Conservation (phyloP, 2,113 vertebrate genomes). For the Phoenicopterus ruber region DNA sequence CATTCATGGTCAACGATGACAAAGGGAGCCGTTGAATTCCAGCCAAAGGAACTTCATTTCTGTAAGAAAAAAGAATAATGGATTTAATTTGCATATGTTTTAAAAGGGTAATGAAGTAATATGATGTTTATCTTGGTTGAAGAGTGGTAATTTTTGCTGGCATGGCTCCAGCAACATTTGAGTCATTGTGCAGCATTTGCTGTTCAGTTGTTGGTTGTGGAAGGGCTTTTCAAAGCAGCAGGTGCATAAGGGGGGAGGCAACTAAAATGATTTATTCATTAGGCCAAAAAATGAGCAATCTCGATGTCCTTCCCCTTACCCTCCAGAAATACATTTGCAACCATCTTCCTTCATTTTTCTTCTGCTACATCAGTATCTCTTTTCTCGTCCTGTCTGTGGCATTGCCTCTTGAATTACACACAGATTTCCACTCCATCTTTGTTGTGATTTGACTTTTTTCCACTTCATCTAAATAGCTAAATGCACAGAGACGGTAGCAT, state of each 20-base stretch:
- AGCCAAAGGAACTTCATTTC: slow-evolving; percentile 89
- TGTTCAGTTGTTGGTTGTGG: slow-evolving; percentile 78
- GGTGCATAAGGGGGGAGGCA: slow-evolving; percentile 69
- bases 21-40: slow-evolving; percentile 83
- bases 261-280: slow-evolving; percentile 90
- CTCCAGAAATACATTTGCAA: slow-evolving; percentile 66
- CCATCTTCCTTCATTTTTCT: slow-evolving; percentile 39
- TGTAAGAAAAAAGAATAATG: slow-evolving; percentile 85
- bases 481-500: not conserved
- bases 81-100: slow-evolving; percentile 96
- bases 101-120: slow-evolving; percentile 99
- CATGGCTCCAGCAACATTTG: slow-evolving; percentile 79
- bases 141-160: slow-evolving; percentile 94
- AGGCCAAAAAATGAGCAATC: slow-evolving; percentile 81
- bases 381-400: slow-evolving; percentile 42
- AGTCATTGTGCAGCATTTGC: slow-evolving; percentile 79
- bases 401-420: slow-evolving; percentile 60
- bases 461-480: slow-evolving; percentile 15
- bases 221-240: slow-evolving; percentile 81
- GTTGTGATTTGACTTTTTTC: slow-evolving; percentile 42
- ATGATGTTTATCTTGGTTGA: slow-evolving; percentile 97
- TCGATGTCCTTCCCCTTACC: slow-evolving; percentile 67
- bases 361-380: slow-evolving; percentile 18
- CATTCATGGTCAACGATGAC: slow-evolving; percentile 84
- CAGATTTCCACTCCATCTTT: slow-evolving; percentile 29